Conservation (phyloP, 2,888 invertebrate species). For the Achlya flavicornis region DNA sequence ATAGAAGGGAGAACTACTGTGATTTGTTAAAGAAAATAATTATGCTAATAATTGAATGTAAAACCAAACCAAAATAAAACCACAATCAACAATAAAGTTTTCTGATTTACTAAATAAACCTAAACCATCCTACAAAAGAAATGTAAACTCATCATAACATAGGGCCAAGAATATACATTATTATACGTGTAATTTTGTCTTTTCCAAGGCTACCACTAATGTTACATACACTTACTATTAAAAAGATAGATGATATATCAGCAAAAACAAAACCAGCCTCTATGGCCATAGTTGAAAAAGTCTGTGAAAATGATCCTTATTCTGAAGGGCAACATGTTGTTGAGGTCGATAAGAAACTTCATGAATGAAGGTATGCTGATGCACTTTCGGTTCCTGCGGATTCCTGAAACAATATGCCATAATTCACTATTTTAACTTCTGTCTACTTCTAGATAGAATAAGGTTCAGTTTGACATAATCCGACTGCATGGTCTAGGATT, state of each 20-base stretch:
- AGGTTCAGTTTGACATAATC: too few species aligned
- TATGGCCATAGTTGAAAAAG: conserved; percentile 73
- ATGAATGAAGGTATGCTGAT: conserved; percentile 73
- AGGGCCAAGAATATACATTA: not conserved
- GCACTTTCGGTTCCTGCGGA: conserved; percentile 67
- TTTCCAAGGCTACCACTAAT: not conserved
- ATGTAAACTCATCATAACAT: conserved; percentile 10
- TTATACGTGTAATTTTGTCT: not conserved
- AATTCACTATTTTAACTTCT: too few species aligned
- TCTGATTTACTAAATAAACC: conserved; percentile 15
- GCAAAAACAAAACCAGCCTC: conserved; percentile 79
- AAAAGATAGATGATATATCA: conserved; percentile 37
- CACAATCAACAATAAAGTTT: not conserved
- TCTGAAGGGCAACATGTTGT: conserved; percentile 72
- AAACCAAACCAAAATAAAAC: conserved; percentile 13
- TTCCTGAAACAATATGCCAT: conserved; percentile 51
- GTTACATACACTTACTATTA: conserved; percentile 12
- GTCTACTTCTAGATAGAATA: too few species aligned
- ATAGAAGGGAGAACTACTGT: too few species aligned
- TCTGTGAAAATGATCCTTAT: conserved; percentile 74
- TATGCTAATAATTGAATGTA: not conserved
- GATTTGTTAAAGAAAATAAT: too few species aligned
- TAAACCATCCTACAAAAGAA: conserved; percentile 6
- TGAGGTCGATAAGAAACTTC: conserved; percentile 63
- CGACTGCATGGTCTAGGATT: too few species aligned